Conservation (phyloP, 2,797 vertebrate genomes). For the Lophius americanus region DNA sequence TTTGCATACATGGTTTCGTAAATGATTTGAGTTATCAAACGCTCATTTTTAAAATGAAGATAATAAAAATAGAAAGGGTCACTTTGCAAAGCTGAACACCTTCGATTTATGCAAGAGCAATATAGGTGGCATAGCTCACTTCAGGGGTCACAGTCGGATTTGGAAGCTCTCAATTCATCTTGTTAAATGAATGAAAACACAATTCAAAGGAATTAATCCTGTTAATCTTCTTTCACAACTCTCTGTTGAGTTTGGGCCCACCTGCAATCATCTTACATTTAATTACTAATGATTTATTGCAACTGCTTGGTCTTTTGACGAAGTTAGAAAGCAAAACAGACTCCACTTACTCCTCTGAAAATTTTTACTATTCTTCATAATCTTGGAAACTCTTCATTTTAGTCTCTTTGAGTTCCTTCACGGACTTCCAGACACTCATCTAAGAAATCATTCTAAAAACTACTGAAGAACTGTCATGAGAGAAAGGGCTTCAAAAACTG, state of each 20-base stretch:
- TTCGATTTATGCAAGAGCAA: background rate
- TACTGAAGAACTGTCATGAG: background rate
- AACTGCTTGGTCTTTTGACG: slow-evolving; percentile 27
- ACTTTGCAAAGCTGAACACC: too few species aligned
- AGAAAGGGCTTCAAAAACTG: too few species aligned
- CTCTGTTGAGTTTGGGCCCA: slow-evolving; percentile 49
- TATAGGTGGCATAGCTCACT: background rate
- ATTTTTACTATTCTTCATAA: slow-evolving; percentile 1
- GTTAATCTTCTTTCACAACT: slow-evolving; percentile 44
- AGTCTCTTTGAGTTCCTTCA: background rate
- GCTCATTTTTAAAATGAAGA: too few species aligned
- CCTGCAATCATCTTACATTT: slow-evolving; percentile 35
- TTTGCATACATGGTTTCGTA: too few species aligned
- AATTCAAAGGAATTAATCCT: slow-evolving; percentile 37
- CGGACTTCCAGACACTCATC: background rate
- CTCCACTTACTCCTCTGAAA: slow-evolving; percentile 9
- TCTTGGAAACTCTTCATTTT: background rate
- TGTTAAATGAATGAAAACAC: slow-evolving; percentile 38
- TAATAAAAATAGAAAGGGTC: too few species aligned
- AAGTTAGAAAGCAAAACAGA: slow-evolving; percentile 6
- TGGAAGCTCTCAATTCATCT: slow-evolving; percentile 32
- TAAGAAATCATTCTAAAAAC: background rate
- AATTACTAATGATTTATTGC: slow-evolving; percentile 54
- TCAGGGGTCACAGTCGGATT: slow-evolving; percentile 28
- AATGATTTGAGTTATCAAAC: too few species aligned